Conservation (phyloP, 2,113 vertebrate genomes). For the Leptobrachium ailaonicum region DNA sequence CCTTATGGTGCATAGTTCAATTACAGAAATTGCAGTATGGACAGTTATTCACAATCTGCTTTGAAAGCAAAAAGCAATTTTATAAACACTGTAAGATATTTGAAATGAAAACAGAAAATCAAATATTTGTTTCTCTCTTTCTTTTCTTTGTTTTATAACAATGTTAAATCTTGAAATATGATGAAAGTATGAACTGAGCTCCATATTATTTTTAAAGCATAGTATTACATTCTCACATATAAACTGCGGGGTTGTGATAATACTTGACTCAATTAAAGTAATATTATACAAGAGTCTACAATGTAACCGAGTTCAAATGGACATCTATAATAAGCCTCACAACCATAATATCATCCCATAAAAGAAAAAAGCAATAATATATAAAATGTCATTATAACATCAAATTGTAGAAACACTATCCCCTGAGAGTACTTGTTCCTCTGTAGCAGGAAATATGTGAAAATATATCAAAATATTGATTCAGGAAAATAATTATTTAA, state of each 20-base stretch:
- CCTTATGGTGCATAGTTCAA: constrained; percentile 40
- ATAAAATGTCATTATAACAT: background rate
- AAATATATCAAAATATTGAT: too few species aligned
- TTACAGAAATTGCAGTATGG: constrained; percentile 46
- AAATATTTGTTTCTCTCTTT: constrained; percentile 38
- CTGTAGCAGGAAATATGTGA: too few species aligned
- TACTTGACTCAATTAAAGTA: constrained; percentile 39
- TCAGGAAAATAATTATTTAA: too few species aligned
- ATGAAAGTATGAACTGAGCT: constrained; percentile 38
- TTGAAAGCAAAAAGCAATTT: constrained; percentile 48
- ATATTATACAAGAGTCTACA: constrained; percentile 28
- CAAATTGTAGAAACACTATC: background rate
- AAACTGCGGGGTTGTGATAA: constrained; percentile 34
- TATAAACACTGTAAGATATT: constrained; percentile 44
- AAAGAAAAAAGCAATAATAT: background rate
- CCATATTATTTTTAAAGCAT: constrained; percentile 32
- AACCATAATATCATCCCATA: constrained; percentile 15
- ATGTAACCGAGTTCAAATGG: constrained; percentile 14
- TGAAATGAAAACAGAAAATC: constrained; percentile 46
- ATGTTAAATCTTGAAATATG: constrained; percentile 42
- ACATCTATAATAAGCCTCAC: constrained; percentile 14
- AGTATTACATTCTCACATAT: constrained; percentile 34
- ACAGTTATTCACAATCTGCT: constrained; percentile 47
- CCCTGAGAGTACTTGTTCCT: too few species aligned
- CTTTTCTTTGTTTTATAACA: constrained; percentile 31